phyloP scores from a whole-genome alignment of 2,797 vertebrate genomes.

The Decapterus maruadsi region DNA sequence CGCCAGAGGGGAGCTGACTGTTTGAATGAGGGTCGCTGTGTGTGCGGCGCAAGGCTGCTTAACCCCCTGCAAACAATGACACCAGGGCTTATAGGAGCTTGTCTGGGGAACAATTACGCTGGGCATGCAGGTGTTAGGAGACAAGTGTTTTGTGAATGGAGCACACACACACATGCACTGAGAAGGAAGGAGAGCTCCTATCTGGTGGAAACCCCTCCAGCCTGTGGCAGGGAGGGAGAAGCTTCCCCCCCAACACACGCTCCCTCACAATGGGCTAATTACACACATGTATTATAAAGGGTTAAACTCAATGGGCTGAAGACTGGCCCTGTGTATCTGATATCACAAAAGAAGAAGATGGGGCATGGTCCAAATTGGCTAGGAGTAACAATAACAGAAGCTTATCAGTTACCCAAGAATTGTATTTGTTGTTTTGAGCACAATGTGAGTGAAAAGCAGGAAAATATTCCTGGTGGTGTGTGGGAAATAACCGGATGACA shows the following conservation, averaged over 20 bases:
- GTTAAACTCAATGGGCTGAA: constrained; percentile 63
- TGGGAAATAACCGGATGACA: constrained; percentile 23
- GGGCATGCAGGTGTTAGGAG: constrained; percentile 76
- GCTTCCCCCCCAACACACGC: constrained; percentile 81
- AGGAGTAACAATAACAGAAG: constrained; percentile 17
- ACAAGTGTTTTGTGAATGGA: constrained; percentile 76
- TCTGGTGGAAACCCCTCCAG: constrained; percentile 59
- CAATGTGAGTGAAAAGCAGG: background rate
- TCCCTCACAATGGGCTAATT: constrained; percentile 88
- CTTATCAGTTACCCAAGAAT: constrained; percentile 4
- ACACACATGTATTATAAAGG: constrained; percentile 80
- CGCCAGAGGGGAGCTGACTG: constrained; percentile 61
- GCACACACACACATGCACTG: constrained; percentile 37
- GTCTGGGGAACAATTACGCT: constrained; percentile 76
- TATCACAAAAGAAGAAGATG: constrained; percentile 33
- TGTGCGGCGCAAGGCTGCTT: constrained; percentile 69
- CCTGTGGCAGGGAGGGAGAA: constrained; percentile 74
- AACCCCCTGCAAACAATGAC: constrained; percentile 77
- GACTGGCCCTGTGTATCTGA: constrained; percentile 44
- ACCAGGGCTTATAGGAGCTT: constrained; percentile 73
- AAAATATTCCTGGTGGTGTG: background rate
- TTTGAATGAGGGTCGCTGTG: constrained; percentile 85
- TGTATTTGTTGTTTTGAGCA: background rate
- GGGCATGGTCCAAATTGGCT: background rate
- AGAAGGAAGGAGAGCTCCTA: constrained; percentile 31